Base-by-base conservation (phyloP, 2,797 vertebrate genomes). In the Euthynnus affinis region DNA sequence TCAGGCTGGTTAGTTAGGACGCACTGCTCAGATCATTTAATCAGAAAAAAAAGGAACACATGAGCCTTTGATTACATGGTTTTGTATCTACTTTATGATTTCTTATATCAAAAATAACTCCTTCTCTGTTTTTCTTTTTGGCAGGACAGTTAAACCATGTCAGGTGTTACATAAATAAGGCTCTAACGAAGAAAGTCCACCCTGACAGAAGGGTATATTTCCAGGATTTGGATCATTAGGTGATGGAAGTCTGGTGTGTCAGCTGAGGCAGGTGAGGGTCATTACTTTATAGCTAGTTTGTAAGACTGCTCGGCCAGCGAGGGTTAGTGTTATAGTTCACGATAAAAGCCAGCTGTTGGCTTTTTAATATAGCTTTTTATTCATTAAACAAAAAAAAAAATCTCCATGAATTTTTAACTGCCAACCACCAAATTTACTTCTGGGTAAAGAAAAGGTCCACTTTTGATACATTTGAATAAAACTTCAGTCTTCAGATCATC, bases 171-270 rank as follows among this genome's bases (percentile, higher is more conserved):
- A 20, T 44, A 7, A 32, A 18, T 2, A 9, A 48, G 14, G 12
- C 1, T 1, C 2, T 23, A 23, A 40, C 18, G 25, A 48, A 55
- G 5, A 0, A 51, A 42, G 1, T 0, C 6, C 1, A 1, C 0
- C 7, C 7, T 32, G 15, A 2, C 22, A 25, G 9, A 51, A 20
- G 44, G 22, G 27, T 56, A 0, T 18, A 49, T 42, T 69, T 51
- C 20, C 10, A 42, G 51, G 42, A 20, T 34, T 23, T 8, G 52
- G 58, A 6, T 80, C 42, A 68, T 53, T 5, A 58, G 37, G 22
- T 59, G 46, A 69, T 51, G 5, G 49, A 37, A 5, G 64, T 44
- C 58, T 58, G 52, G 29, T 68, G 63, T 49, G 60, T 52, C 55
- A 4, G 37, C 37, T 56, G 48, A 48, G 22, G 13, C 57, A 79